phyloP scores from a whole-genome alignment of 2,888 invertebrate genomes.

The Bimastos eiseni region DNA sequence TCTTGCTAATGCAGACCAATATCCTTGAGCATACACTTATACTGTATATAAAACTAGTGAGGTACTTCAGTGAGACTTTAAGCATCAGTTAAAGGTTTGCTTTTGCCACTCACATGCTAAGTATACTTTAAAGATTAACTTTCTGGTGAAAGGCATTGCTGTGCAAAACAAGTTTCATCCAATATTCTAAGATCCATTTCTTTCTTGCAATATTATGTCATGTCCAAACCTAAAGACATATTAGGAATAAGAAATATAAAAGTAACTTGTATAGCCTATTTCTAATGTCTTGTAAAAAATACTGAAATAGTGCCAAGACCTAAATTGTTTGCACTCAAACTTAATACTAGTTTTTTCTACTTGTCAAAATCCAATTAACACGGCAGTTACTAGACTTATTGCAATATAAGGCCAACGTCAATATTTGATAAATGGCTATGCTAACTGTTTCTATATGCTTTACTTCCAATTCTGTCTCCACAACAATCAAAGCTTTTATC shows the following conservation, averaged over 20 bases:
- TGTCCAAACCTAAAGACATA: neutral
- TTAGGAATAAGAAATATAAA: neutral
- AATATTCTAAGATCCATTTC: neutral
- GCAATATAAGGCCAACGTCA: neutral
- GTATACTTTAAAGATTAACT: conserved; percentile 2
- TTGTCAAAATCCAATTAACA: neutral
- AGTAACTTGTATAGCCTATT: conserved; percentile 3
- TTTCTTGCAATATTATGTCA: neutral
- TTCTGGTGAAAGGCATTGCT: neutral
- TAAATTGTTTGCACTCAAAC: neutral
- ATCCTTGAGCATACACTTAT: conserved; percentile 5
- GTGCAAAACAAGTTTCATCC: neutral
- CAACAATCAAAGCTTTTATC: neutral
- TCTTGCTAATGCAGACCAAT: neutral
- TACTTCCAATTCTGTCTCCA: neutral
- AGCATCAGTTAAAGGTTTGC: neutral
- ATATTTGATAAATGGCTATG: neutral
- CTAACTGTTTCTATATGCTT: neutral
- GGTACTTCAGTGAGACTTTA: conserved; percentile 13
- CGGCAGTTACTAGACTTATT: neutral
- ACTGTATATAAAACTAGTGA: neutral
- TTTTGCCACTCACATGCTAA: conserved; percentile 4
- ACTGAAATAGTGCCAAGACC: neutral
- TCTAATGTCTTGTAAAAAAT: neutral
- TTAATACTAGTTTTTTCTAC: neutral